Evolutionary conservation across 2,113 vertebrate species (phyloP), one percentile per base, ranked within the genome.

Genomic region (Neodon shergylaensis): DNA sequence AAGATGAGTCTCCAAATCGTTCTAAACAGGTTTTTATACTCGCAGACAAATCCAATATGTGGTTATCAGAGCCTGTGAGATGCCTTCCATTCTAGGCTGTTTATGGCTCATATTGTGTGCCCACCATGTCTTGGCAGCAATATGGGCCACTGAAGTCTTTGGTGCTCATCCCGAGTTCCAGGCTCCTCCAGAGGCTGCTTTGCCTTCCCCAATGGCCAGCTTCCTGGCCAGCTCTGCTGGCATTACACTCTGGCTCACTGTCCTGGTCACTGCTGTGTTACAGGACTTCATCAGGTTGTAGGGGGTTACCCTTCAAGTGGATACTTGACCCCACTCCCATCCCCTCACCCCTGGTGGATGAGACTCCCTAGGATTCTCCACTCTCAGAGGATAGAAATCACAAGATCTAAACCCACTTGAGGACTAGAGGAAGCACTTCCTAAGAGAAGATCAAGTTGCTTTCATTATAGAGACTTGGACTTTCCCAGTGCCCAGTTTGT

Each of bases 191-290:
- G 8, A 33, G 5, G 49, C 24, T 49, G 0, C 7, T 24, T 19
- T 88, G 91, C 6, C 72, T 16, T 16, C 47, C 49, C 26, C 10
- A n/a, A 49, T 31, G 7, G 58, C 47, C 33, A 31, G 74, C 14
- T 70, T 1, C 39, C 33, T 22, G 7, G 7, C 28, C 2, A 90
- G 63, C 84, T 73, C 79, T 8, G 78, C 78, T 44, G 63, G 70
- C 33, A 3, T 52, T 26, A 42, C 68, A 49, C 44, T 17, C 54
- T 6, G 26, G 49, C 65, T 76, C 79, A 24, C 19, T 22, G n/a
- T 52, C 65, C n/a, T 8, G 73, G 44, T 44, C 0, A 3, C 74
- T 39, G 66, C 0, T 0, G 42, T 22, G 21, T 42, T 4, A 26
- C 82, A 92, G 49, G 44, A 61, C 84, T 49, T 47, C 33, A 0